phyloP scores from a whole-genome alignment of 2,888 invertebrate species.

The Choreutis nemorana region DNA sequence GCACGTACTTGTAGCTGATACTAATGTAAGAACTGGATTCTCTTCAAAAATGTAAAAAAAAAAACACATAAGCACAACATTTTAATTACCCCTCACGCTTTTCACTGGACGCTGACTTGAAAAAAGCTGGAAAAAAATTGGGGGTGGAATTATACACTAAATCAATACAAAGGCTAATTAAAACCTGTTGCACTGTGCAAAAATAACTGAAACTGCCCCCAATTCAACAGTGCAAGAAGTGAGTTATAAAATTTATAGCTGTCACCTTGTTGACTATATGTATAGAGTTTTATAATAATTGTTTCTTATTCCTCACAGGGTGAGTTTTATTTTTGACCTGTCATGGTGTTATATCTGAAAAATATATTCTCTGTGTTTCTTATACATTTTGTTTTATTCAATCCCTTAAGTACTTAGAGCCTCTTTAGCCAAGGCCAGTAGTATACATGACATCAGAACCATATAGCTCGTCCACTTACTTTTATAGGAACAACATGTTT shows the following conservation, averaged over 20 bases:
- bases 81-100: conserved; percentile 14
- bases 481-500: not conserved
- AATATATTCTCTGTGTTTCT: conserved; percentile 65
- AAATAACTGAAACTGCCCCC: no score
- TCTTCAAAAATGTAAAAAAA: conserved; percentile 14
- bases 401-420: no score
- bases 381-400: conserved; percentile 36
- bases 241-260: conserved; percentile 28
- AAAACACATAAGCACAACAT: conserved; percentile 1
- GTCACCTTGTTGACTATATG: conserved; percentile 61
- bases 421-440: no score
- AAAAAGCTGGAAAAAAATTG: no score
- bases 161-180: no score
- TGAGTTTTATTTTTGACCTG: conserved; percentile 60
- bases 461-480: no score
- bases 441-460: no score
- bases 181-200: no score
- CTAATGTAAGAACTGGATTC: conserved; percentile 19
- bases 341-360: conserved; percentile 62
- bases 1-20: conserved; percentile 40
- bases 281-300: conserved; percentile 58
- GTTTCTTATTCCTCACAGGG: conserved; percentile 51
- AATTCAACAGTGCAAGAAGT: no score
- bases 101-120: conserved; percentile 4
- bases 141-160: no score